Base-by-base conservation (phyloP, 2,113 vertebrate species). In the Thunnus maccoyii region DNA sequence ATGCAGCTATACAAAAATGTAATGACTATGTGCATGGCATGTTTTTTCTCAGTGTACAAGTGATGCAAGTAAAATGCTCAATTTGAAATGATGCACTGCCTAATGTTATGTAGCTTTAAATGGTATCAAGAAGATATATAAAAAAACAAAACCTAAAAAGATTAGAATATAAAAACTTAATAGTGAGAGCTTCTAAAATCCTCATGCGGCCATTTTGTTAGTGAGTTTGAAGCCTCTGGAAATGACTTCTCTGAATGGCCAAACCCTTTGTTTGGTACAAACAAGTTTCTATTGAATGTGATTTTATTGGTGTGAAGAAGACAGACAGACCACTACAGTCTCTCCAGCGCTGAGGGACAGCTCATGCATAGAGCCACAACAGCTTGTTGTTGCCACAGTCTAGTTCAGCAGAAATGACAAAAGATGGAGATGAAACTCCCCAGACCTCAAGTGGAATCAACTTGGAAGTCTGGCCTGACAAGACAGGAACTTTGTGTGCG, bases 331-430 rank as follows among this genome's bases (percentile, higher is more conserved):
- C 36, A 41, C 25, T 14, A 15, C 17, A n/a, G 46, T 66, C 46
- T 44, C 69, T 80, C 20, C 20, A 44, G 3, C 69, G 17, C 47
- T 48, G 73, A 77, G 30, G 61, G 73, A 57, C 63, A 64, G 56
- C 50, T 63, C 15, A 47, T 22, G 17, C 41, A 1, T 47, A 58
- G 4, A 51, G 56, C 51, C 78, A 48, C 17, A 20, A 70, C n/a
- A 64, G 63, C 63, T 20, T 20, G 63, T 14, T 15, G 22, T 8
- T 13, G 46, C 13, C 30, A 13, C 57, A 58, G 2, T 64, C 17
- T 32, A 62, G 16, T 62, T 50, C 68, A 65, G 75, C 62, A 75
- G 60, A 22, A 67, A 62, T 56, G n/a, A 78, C 54, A 62, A 65
- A 78, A 74, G 65, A 72, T 9, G 36, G 36, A 41, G 62, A 56